Percentiles rank a stretch among this genome's conserved stretches.
phyloP scores from a whole-genome alignment of 2,888 invertebrate genomes.

The Falcaria lacertinaria region DNA sequence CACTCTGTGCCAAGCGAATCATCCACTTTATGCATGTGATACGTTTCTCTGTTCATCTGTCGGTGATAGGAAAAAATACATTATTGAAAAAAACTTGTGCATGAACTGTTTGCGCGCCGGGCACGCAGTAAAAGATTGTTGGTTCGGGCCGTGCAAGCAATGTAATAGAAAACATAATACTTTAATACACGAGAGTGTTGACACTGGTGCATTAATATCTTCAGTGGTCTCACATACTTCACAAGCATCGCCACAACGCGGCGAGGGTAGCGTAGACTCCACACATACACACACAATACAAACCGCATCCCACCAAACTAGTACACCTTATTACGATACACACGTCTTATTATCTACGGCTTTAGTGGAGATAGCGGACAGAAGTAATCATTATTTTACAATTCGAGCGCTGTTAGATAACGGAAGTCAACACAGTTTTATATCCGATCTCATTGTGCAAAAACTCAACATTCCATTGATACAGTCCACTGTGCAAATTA shows the following conservation, averaged over 20 bases:
- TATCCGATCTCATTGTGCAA: slow-evolving; percentile 8
- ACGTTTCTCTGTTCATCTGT: slow-evolving; percentile 9
- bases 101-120: slow-evolving; percentile 16
- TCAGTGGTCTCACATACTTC: background rate
- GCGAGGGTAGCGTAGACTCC: background rate
- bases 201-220: background rate
- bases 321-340: slow-evolving; percentile 6
- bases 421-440: slow-evolving; percentile 17
- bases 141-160: slow-evolving; percentile 11
- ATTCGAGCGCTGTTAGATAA: slow-evolving; percentile 15
- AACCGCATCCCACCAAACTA: slow-evolving; percentile 3
- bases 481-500: slow-evolving; percentile 7
- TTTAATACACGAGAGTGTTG: slow-evolving; percentile 5
- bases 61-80: slow-evolving; percentile 8
- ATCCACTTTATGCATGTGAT: slow-evolving; percentile 14
- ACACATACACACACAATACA: background rate
- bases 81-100: slow-evolving; percentile 13
- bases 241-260: slow-evolving; percentile 1
- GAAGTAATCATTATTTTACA: slow-evolving; percentile 11
- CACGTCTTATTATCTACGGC: slow-evolving; percentile 20
- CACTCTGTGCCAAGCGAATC: slow-evolving; percentile 11
- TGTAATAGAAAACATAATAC: slow-evolving; percentile 13
- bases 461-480: slow-evolving; percentile 5
- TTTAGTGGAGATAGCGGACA: slow-evolving; percentile 12
- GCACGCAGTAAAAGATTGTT: slow-evolving; percentile 8